A percentile compares a stretch with the other conserved stretches of the same genome.
Conservation (phyloP, 2,888 invertebrate genomes). For the Dynastes hyllus region DNA sequence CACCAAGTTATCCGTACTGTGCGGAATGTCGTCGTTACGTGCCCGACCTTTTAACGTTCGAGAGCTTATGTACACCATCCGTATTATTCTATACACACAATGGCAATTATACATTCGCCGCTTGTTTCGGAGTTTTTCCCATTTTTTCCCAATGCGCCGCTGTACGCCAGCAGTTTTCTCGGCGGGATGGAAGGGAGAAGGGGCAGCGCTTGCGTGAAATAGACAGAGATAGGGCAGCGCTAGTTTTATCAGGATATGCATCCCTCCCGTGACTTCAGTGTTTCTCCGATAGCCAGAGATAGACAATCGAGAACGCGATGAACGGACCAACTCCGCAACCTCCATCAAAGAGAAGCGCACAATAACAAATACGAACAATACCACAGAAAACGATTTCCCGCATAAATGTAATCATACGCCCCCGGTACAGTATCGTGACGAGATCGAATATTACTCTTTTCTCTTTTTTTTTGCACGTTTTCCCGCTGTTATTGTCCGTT, state of each 20-base stretch:
- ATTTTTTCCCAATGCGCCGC: not conserved
- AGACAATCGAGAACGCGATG: conserved; percentile 35
- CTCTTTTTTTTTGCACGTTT: not conserved
- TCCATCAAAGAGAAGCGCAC: conserved; percentile 12
- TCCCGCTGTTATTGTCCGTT: not conserved
- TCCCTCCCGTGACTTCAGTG: conserved; percentile 47
- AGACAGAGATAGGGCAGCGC: conserved; percentile 35
- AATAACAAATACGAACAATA: conserved; percentile 4
- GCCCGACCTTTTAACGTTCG: not conserved
- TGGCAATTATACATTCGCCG: conserved; percentile 19
- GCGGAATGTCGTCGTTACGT: not conserved
- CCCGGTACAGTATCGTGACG: not conserved
- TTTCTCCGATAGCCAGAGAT: conserved; percentile 35
- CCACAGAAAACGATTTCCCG: not conserved
- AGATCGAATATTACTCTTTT: not conserved
- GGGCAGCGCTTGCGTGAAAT: conserved; percentile 48
- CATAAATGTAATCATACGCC: conserved; percentile 8
- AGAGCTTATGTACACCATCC: not conserved
- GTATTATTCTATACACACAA: conserved; percentile 6
- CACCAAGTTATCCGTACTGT: not conserved
- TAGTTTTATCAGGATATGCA: conserved; percentile 49
- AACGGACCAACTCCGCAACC: conserved; percentile 4
- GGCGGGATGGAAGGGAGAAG: conserved; percentile 15
- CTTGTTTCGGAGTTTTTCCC: conserved; percentile 22
- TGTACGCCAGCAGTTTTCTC: not conserved